Base-by-base conservation (phyloP, 2,113 vertebrate genomes). In the Percopsis transmontana region DNA sequence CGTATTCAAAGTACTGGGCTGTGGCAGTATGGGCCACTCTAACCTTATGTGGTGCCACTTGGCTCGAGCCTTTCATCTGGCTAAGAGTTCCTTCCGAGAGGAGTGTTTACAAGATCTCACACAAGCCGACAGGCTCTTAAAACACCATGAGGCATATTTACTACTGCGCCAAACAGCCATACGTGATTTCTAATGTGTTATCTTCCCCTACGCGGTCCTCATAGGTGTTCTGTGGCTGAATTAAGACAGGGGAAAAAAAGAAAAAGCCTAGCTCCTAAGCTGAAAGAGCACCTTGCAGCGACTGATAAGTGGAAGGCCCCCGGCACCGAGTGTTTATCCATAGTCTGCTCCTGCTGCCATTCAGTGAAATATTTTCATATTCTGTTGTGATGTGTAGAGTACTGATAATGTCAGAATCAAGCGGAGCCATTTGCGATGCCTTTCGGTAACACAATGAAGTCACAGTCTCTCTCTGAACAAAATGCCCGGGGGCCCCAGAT, bases 61-160 rank as follows among this genome's bases (percentile, higher is more conserved):
- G 57, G 69, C 50, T 64, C 13, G 50, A 70, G 50, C 44, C 72
- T 74, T 59, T 74, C 62, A 70, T 74, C 44, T 47, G 55, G 45
- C 56, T 63, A 23, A 24, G 53, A 58, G 56, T 13, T 38, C 68
- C 56, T 50, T 74, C 53, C 54, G 24, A 18, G 19, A 68, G 57
- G 47, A 76, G 54, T 50, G 55, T 85, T 79, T 72, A 74, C 68
- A 65, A 73, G 54, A 62, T 65, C 56, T 67, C 74, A 76, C 63
- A 58, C 70, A 79, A 77, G 66, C 21, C 0, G 12, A 47, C 15
- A 44, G 48, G 14, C 50, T 79, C 58, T 69, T 70, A 47, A 68
- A 77, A 79, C 16, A 10, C 21, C 56, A 6, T 55, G 21, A 2
- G 14, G 54, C 16, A 53, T 60, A 40, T 54, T 61, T 58, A 23